Evolutionary conservation across 1,140 invertebrate species (phyloP).

Genomic region (Heterodera schachtii): DNA sequence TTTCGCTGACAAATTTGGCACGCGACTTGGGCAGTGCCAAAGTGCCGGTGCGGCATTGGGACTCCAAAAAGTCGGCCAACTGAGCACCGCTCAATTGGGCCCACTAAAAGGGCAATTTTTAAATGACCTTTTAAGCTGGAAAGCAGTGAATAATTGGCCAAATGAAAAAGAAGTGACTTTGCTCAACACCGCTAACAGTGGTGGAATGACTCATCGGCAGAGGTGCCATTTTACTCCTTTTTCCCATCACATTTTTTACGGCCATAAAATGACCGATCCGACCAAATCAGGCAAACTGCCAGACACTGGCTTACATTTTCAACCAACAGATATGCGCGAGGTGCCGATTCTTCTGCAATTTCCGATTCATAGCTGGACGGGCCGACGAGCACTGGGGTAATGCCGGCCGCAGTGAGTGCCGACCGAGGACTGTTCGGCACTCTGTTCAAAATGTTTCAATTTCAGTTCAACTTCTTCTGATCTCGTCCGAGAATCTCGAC

Average conservation of each 20-base stretch:
- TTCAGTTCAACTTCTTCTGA: not conserved
- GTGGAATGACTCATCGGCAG: no score
- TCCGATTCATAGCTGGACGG: conserved; percentile 37
- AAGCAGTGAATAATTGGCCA: no score
- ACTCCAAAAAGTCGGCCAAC: conserved; percentile 14
- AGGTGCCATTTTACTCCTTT: no score
- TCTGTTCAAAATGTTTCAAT: conserved; percentile 10
- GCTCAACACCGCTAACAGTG: no score
- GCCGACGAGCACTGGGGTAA: conserved; percentile 27
- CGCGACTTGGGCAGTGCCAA: conserved; percentile 21
- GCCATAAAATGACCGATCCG: no score
- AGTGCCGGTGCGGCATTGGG: not conserved
- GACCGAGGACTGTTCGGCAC: conserved; percentile 6
- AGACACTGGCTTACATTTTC: not conserved
- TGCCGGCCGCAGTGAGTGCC: not conserved
- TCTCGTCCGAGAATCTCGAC: no score
- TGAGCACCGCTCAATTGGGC: conserved; percentile 13
- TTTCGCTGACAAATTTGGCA: conserved; percentile 25
- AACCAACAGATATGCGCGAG: conserved; percentile 15
- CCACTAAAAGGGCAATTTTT: conserved; percentile 3
- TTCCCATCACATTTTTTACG: no score
- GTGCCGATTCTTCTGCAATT: conserved; percentile 24
- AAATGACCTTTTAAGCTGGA: no score
- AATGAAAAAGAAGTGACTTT: no score
- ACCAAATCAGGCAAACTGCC: not conserved